phyloP scores from a whole-genome alignment of 1,140 invertebrate species.

The Zaprionus camerounensis region DNA sequence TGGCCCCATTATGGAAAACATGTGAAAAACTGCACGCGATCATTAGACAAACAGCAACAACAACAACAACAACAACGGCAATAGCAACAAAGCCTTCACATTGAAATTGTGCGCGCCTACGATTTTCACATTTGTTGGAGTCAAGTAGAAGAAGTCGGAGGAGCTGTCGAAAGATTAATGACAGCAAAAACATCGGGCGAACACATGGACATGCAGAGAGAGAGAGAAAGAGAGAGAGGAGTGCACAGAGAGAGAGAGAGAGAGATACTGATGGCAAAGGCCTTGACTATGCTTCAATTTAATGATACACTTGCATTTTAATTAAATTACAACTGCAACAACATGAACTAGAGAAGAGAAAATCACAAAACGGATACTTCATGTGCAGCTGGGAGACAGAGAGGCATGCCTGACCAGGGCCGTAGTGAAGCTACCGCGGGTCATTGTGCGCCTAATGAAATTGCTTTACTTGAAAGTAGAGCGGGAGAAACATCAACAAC shows the following conservation, averaged over 20 bases:
- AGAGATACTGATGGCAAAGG: constrained; percentile 24
- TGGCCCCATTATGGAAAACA: constrained; percentile 65
- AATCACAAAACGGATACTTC: constrained; percentile 4
- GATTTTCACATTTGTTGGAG: constrained; percentile 51
- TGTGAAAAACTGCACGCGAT: constrained; percentile 79
- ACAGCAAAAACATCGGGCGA: constrained; percentile 69
- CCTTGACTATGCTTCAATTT: constrained; percentile 65
- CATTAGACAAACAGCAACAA: constrained; percentile 64
- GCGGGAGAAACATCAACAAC: accelerated
- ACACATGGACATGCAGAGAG: constrained; percentile 59
- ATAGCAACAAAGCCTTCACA: constrained; percentile 72
- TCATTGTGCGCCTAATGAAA: too few species aligned
- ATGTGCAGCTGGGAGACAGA: constrained; percentile 8
- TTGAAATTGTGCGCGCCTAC: constrained; percentile 67
- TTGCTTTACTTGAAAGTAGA: too few species aligned
- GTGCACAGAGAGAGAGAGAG: background rate
- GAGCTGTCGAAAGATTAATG: constrained; percentile 76
- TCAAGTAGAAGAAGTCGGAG: background rate
- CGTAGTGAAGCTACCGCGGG: too few species aligned
- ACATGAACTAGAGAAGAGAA: constrained; percentile 16
- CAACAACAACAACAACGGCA: constrained; percentile 21
- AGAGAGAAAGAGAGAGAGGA: background rate
- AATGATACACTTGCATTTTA: constrained; percentile 80
- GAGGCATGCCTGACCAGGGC: constrained; percentile 36
- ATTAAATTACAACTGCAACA: constrained; percentile 62